Base-by-base conservation (phyloP, 2,888 invertebrate species). In the Agrotis puta region DNA sequence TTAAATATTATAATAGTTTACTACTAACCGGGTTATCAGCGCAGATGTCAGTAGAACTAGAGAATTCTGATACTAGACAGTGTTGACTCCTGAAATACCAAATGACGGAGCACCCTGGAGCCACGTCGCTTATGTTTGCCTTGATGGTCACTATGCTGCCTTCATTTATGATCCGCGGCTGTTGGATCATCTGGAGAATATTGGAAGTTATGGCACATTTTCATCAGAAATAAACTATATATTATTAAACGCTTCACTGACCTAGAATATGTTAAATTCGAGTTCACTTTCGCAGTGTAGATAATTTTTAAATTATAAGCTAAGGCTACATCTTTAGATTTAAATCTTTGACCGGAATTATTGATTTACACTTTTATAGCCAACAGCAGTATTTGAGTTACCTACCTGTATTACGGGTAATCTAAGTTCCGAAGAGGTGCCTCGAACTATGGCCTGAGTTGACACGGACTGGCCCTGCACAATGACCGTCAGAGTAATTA, bases 81-180 rank as follows among this genome's bases (percentile, higher is more conserved):
- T 88, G 81, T 39, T 88, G 75, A 3, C 84, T 75, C 3, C 87
- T 87, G 48, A 92, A 93, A 76, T 92, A 92, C 94, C 93, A 94
- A 45, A 88, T 88, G 3, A 93, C 63, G 0, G 85, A 87, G 70
- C 94, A 94, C 0, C 88, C 83, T 0, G 93, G 92, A 0, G 86
- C 71, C 11, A 93, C 77, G 27, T 91, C 83, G 58, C 83, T 91
- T 0, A 88, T 89, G 39, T 92, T 91, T 2, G 91, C 93, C 4
- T 79, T 65, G 3, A 93, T 53, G 22, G 74, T 77, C 7, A 88
- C 53, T 13, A 71, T 77, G 18, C 80, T 87, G 5, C 82, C 87
- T 79, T 91, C 90, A 57, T 91, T 92, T 11, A 91, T 3, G 0
- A 87, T 20, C 11, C 90, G 81, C 0, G 82, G n/a, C 4, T 82